These are phyloP conservation scores for Saccostrea echinata DNA, from an alignment of 1,140 invertebrate species.

Conservation along the genomic window DNA sequence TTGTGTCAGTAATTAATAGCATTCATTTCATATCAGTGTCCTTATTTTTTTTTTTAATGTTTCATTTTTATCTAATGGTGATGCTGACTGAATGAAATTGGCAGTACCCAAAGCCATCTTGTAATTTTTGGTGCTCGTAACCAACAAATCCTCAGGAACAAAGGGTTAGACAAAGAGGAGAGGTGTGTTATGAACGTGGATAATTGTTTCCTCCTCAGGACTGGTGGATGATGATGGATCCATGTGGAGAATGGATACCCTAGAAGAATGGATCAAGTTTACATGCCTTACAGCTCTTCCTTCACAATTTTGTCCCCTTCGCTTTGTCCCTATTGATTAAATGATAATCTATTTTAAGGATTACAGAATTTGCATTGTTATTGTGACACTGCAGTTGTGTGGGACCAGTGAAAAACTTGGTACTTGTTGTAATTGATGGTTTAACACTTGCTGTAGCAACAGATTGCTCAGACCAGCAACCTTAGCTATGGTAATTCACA, in stretches of 20 bases:
- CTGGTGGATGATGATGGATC: neutral
- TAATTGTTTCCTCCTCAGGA: neutral
- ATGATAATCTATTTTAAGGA: constrained; percentile 30
- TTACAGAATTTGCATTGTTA: constrained; percentile 13
- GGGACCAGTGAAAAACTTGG: neutral
- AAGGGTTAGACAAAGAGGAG: neutral
- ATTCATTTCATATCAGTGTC: neutral
- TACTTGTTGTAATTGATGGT: neutral
- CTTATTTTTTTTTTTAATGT: neutral
- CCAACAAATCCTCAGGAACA: neutral
- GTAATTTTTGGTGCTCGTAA: neutral
- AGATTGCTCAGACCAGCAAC: constrained; percentile 8
- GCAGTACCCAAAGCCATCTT: neutral
- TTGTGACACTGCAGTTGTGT: neutral
- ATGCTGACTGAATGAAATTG: neutral
- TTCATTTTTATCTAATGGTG: neutral
- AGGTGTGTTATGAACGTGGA: neutral
- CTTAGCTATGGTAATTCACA: neutral
- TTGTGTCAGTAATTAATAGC: constrained; percentile 1
- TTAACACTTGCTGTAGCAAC: neutral
- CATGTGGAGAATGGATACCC: neutral
- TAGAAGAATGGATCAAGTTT: neutral
- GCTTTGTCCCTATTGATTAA: constrained; percentile 9
- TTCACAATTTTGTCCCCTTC: neutral
- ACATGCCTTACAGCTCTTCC: neutral